These are phyloP conservation scores for Agrypnia vestita DNA, from an alignment of 1,140 invertebrate species.

Conservation along the genomic window DNA sequence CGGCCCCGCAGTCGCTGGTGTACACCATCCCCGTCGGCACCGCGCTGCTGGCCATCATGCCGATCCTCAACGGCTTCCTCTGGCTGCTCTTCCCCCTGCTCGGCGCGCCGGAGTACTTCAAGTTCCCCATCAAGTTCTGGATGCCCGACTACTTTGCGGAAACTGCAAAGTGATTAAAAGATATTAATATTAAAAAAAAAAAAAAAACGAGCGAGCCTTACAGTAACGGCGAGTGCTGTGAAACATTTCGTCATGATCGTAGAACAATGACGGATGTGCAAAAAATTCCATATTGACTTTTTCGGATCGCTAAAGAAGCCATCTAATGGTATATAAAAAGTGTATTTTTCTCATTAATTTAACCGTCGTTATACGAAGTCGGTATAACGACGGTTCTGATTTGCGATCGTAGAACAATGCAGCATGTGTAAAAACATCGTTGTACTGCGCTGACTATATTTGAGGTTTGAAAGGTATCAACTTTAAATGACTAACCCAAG, in stretches of 20 bases:
- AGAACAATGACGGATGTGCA: no score
- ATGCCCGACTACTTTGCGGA: neutral
- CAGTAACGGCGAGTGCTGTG: neutral
- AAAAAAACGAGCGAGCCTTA: neutral
- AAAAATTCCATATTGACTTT: no score
- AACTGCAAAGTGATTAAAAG: neutral
- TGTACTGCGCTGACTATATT: neutral
- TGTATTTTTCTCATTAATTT: no score
- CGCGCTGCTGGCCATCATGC: slow-evolving; percentile 38
- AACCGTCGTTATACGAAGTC: no score
- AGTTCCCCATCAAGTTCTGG: slow-evolving; percentile 36
- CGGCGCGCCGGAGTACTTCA: slow-evolving; percentile 1
- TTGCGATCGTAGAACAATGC: no score
- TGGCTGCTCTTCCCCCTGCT: slow-evolving; percentile 34
- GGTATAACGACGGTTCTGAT: no score
- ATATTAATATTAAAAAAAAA: neutral
- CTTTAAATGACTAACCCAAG: neutral
- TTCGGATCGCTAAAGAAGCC: no score
- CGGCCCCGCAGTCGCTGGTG: slow-evolving; percentile 16
- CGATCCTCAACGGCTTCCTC: slow-evolving; percentile 39
- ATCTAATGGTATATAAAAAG: no score
- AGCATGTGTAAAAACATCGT: no score
- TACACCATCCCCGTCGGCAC: slow-evolving; percentile 37
- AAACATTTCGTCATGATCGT: no score
- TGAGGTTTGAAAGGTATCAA: neutral